Evolutionary conservation across 2,888 invertebrate genomes (phyloP).

Genomic region (Lordiphosa andalusiaca): DNA sequence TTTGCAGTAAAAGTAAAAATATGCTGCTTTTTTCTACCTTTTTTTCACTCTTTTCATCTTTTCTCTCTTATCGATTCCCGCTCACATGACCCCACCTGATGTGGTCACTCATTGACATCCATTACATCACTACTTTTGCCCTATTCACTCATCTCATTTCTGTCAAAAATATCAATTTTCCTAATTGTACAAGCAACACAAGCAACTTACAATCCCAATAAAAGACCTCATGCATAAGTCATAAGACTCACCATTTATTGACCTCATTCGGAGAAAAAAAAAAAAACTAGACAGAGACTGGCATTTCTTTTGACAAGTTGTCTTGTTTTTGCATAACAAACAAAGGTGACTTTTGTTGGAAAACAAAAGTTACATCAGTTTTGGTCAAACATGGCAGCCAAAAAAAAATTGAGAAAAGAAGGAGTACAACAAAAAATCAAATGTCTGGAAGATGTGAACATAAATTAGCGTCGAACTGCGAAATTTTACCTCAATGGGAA

Average conservation of each 20-base stretch:
- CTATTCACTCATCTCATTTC: background rate
- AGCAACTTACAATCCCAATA: slow-evolving; percentile 18
- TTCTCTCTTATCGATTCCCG: too few species aligned
- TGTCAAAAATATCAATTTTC: slow-evolving; percentile 35
- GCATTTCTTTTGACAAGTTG: slow-evolving; percentile 29
- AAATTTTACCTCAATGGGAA: slow-evolving; percentile 31
- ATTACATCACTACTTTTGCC: too few species aligned
- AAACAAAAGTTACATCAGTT: slow-evolving; percentile 70
- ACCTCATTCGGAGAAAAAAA: slow-evolving; percentile 33
- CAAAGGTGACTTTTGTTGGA: slow-evolving; percentile 43
- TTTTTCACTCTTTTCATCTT: too few species aligned
- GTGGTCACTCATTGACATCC: too few species aligned
- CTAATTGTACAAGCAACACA: slow-evolving; percentile 34
- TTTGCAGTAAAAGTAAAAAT: background rate
- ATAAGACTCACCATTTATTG: slow-evolving; percentile 54
- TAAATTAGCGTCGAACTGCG: slow-evolving; percentile 67
- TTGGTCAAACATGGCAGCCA: slow-evolving; percentile 17
- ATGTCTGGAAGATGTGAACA: slow-evolving; percentile 31
- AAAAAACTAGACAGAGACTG: slow-evolving; percentile 7
- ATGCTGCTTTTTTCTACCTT: too few species aligned
- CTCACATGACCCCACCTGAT: too few species aligned
- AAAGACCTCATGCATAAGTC: slow-evolving; percentile 61
- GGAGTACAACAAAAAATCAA: background rate
- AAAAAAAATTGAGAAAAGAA: slow-evolving; percentile 1
- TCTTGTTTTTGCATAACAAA: slow-evolving; percentile 58